A percentile compares a stretch with the other conserved stretches of the same genome.
Evolutionary conservation across 2,888 invertebrate species (phyloP).

Genomic region (Allophyes oxyacanthae): DNA sequence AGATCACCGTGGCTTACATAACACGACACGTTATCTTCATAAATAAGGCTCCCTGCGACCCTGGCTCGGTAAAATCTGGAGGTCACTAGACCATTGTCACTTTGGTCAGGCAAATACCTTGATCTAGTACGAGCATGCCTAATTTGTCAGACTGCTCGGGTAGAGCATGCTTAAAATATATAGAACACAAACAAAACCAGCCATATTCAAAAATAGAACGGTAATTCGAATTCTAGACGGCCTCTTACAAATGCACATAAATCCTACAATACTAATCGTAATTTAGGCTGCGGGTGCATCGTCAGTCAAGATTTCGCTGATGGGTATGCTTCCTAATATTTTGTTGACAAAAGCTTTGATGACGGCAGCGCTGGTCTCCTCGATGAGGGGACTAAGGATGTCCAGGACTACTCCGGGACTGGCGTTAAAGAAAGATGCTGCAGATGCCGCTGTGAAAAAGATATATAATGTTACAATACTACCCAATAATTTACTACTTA

Average conservation of each 20-base stretch:
- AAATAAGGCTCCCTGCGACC: too few species aligned
- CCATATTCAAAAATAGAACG: not conserved
- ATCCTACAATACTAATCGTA: slow-evolving; percentile 14
- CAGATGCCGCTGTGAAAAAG: slow-evolving; percentile 89
- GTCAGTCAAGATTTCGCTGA: slow-evolving; percentile 88
- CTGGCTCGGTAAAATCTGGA: too few species aligned
- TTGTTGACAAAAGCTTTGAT: slow-evolving; percentile 90
- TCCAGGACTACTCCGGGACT: slow-evolving; percentile 91
- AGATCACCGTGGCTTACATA: too few species aligned
- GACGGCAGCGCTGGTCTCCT: slow-evolving; percentile 91
- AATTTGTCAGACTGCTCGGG: too few species aligned
- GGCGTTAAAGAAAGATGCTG: slow-evolving; percentile 92
- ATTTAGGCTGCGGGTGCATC: slow-evolving; percentile 29
- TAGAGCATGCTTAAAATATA: too few species aligned
- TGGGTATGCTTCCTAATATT: slow-evolving; percentile 89
- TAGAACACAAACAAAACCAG: not conserved
- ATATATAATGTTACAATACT: not conserved
- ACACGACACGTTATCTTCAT: too few species aligned
- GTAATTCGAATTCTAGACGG: not conserved
- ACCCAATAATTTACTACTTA: too few species aligned
- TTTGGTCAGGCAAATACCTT: too few species aligned
- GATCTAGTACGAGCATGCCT: too few species aligned
- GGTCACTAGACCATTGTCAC: too few species aligned
- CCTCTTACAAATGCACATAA: not conserved
- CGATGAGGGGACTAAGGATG: slow-evolving; percentile 91